Percentiles rank a stretch among this genome's conserved stretches.
phyloP scores from a whole-genome alignment of 2,888 invertebrate genomes.

The Marasmarcha lunaedactyla region DNA sequence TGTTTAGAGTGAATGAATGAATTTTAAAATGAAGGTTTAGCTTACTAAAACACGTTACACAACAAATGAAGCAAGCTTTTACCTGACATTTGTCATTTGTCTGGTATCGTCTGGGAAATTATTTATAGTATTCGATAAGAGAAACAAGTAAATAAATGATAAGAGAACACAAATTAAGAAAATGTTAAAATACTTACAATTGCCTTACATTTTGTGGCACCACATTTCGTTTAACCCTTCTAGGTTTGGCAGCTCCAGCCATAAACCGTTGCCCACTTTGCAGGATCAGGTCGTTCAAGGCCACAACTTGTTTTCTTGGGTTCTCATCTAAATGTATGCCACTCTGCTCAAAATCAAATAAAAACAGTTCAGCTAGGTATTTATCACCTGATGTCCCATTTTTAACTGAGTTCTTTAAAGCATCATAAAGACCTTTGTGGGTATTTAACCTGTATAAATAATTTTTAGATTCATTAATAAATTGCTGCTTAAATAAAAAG shows the following conservation, averaged over 20 bases:
- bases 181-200: slow-evolving; percentile 67
- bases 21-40: no score
- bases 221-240: slow-evolving; percentile 72
- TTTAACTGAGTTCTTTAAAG: slow-evolving; percentile 77
- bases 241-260: slow-evolving; percentile 78
- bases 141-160: no score
- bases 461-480: no score
- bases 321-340: slow-evolving; percentile 92
- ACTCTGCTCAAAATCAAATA: slow-evolving; percentile 97
- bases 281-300: slow-evolving; percentile 87
- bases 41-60: no score
- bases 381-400: slow-evolving; percentile 85
- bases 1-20: no score
- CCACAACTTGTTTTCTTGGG: slow-evolving; percentile 81
- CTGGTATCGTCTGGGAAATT: no score
- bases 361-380: slow-evolving; percentile 88
- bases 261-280: slow-evolving; percentile 87
- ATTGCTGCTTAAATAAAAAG: no score
- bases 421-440: slow-evolving; percentile 84
- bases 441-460: slow-evolving; percentile 90
- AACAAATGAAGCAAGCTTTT: no score
- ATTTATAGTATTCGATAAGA: no score
- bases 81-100: no score
- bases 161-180: no score
- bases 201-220: slow-evolving; percentile 81